phyloP scores from a whole-genome alignment of 1,140 invertebrate species.

The Drosophila baimaii region DNA sequence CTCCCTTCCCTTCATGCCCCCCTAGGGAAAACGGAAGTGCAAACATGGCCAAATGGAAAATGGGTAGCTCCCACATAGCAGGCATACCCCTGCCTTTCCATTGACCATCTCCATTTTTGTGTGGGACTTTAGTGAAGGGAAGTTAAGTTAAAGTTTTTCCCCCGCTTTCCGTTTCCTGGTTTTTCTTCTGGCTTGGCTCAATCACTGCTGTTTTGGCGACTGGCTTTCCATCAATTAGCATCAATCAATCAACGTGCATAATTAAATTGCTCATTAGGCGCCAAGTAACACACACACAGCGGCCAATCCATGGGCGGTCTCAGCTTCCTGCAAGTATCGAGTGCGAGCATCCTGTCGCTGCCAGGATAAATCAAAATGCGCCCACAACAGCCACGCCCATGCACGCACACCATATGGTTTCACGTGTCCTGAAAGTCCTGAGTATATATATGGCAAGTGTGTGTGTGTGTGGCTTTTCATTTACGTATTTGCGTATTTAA shows the following conservation, averaged over 20 bases:
- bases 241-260: constrained; percentile 76
- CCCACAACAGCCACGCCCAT: neutral
- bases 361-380: constrained; percentile 35
- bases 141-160: constrained; percentile 11
- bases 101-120: neutral
- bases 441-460: no score
- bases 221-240: constrained; percentile 57
- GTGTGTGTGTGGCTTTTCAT: constrained; percentile 1
- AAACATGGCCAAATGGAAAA: constrained; percentile 44
- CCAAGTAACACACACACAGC: constrained; percentile 34
- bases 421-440: constrained; percentile 1
- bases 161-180: constrained; percentile 2
- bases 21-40: constrained; percentile 13
- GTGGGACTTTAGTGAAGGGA: neutral
- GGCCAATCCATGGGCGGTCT: constrained; percentile 29
- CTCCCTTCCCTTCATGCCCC: neutral
- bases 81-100: no score
- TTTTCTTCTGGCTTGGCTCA: constrained; percentile 5
- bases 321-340: constrained; percentile 14
- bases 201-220: constrained; percentile 5
- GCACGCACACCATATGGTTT: constrained; percentile 1
- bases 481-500: constrained; percentile 37
- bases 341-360: constrained; percentile 6
- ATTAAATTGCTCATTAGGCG: constrained; percentile 74
- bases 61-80: neutral